These are phyloP conservation scores for Chinchilla lanigera DNA, from an alignment of 2,113 vertebrate species.

Conservation along the genomic window DNA sequence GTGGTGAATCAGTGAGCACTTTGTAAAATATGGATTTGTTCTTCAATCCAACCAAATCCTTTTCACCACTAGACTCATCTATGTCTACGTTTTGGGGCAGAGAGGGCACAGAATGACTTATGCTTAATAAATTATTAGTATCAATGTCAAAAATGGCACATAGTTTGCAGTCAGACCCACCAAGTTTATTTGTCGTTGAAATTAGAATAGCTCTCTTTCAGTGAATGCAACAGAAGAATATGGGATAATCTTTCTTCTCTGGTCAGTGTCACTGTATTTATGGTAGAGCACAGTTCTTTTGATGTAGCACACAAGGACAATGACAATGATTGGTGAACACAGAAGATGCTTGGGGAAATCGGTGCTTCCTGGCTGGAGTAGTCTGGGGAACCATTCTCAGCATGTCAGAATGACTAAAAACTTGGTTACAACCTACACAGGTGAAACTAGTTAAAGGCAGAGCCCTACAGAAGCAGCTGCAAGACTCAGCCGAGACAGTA, in stretches of 20 bases:
- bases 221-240: not conserved
- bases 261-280: not conserved
- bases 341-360: not conserved
- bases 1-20: not conserved
- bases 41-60: not conserved
- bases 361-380: not conserved
- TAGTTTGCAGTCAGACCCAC: not conserved
- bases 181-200: not conserved
- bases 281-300: not conserved
- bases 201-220: not conserved
- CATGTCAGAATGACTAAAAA: not conserved
- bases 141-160: not conserved
- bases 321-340: not conserved
- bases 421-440: accelerated
- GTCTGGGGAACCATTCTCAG: not conserved
- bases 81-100: not conserved
- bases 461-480: not conserved
- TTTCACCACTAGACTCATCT: not conserved
- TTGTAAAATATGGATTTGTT: not conserved
- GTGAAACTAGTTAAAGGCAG: not conserved
- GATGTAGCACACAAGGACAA: not conserved
- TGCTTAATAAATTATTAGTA: not conserved
- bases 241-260: not conserved
- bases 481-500: not conserved
- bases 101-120: not conserved